Evolutionary conservation across 2,888 invertebrate species (phyloP), one percentile per base, ranked within the genome.

Genomic region (Diarsia brunnea): DNA sequence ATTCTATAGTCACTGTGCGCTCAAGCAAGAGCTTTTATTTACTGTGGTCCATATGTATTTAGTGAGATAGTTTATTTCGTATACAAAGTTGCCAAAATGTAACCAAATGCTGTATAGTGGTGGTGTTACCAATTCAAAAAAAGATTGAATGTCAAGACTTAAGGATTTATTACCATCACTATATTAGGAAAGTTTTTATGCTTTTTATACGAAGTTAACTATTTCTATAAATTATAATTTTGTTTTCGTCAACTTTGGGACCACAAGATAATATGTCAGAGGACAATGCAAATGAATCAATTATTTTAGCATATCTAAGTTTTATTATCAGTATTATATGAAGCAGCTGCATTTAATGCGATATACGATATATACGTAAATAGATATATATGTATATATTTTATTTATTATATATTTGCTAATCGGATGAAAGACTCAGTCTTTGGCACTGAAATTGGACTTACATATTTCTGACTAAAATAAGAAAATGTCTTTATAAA

Each of bases 251-350:
- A 85, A 83, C 68, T 82, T 84, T 79, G 90, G 90, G 92, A 91
- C 91, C 92, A 92, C 91, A 75, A 71, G 79, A 76, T 84, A 82
- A 81, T 84, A 82, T 55, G 85, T 74, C 69, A 64, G 73, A 77
- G 73, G 81, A 65, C 81, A 74, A 74, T 64, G 86, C 85, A 87
- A 87, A 82, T 84, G 87, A 87, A 94, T 95, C 93, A 95, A 94
- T 95, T 95, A 95, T 91, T 95, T 95, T 94, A 90, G 92, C 95
- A 94, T 95, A 95, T 95, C 95, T 89, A 89, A 89, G 89, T 90
- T 91, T 91, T 90, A 89, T 92, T 86, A 91, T 87, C 92, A 93
- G 89, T 94, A 92, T 93, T 92, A 90, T 91, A 89, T 89, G 87
- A 81, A 90, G 86, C 89, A 89, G 80, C 84, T 90, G 95, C 95